phyloP scores from a whole-genome alignment of 2,888 invertebrate genomes.

The Suillia variegata region DNA sequence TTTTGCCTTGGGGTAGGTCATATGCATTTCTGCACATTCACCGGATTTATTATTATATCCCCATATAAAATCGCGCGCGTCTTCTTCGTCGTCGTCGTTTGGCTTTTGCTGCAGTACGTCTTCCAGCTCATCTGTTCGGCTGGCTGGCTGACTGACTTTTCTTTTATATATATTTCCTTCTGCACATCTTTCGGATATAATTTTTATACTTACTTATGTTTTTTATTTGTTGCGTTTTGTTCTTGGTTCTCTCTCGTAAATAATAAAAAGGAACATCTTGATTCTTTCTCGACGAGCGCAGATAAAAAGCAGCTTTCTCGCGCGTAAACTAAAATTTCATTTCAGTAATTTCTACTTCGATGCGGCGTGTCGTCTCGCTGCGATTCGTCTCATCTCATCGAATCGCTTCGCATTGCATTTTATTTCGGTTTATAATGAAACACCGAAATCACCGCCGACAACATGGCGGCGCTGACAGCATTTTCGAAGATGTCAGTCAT shows the following conservation, averaged over 20 bases:
- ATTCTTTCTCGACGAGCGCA: neutral
- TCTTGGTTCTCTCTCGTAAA: too few species aligned
- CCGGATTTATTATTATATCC: neutral
- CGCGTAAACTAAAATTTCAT: too few species aligned
- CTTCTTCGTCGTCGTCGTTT: neutral
- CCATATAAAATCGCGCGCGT: neutral
- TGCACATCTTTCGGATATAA: neutral
- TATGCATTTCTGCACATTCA: conserved; percentile 33
- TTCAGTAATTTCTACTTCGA: neutral
- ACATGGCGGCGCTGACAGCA: conserved; percentile 7
- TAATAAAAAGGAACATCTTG: neutral
- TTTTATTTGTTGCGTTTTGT: neutral
- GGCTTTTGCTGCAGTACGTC: neutral
- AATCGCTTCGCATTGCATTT: neutral
- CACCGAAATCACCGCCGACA: conserved; percentile 5
- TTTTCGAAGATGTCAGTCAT: neutral
- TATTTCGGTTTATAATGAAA: conserved; percentile 2
- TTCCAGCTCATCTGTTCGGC: neutral
- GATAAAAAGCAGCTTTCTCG: too few species aligned
- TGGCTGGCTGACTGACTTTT: neutral
- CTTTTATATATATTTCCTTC: neutral
- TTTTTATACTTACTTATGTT: neutral
- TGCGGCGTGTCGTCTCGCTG: neutral
- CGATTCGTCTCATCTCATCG: neutral
- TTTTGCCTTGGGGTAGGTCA: conserved; percentile 56